Evolutionary conservation across 2,888 invertebrate species (phyloP).

Genomic region (Aleiodes leptofemur): DNA sequence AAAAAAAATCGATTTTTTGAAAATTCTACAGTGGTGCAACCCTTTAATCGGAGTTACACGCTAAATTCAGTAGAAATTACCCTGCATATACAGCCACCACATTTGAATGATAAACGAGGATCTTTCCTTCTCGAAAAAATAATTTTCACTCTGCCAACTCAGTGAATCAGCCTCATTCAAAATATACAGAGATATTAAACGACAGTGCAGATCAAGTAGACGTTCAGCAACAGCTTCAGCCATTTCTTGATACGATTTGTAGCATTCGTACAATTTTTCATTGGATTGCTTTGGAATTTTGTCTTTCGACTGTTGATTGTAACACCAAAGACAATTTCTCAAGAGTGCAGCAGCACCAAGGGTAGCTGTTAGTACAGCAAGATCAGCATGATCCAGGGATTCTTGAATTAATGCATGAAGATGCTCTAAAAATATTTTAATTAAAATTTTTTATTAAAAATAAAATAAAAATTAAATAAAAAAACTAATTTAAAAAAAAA

Average conservation of each 20-base stretch:
- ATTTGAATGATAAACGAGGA: slow-evolving; percentile 90
- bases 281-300: slow-evolving; percentile 61
- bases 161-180: slow-evolving; percentile 89
- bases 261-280: slow-evolving; percentile 76
- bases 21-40: not conserved
- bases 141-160: slow-evolving; percentile 82
- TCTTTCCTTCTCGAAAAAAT: slow-evolving; percentile 84
- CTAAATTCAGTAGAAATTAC: slow-evolving; percentile 70
- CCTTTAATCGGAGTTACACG: not conserved
- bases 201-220: slow-evolving; percentile 86
- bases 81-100: slow-evolving; percentile 93
- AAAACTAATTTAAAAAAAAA: no score
- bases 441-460: not conserved
- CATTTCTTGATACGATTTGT: slow-evolving; percentile 88
- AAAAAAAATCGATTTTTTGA: not conserved
- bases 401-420: slow-evolving; percentile 88
- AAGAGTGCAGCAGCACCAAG: slow-evolving; percentile 88
- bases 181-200: slow-evolving; percentile 86
- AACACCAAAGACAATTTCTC: slow-evolving; percentile 87
- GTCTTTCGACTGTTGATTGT: slow-evolving; percentile 80
- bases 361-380: slow-evolving; percentile 87
- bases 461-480: slow-evolving; percentile 18
- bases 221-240: slow-evolving; percentile 90
- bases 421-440: slow-evolving; percentile 78
- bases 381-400: slow-evolving; percentile 89